These are phyloP conservation scores for Melipona bicolor DNA, from an alignment of 2,888 invertebrate genomes.

Conservation along the genomic window DNA sequence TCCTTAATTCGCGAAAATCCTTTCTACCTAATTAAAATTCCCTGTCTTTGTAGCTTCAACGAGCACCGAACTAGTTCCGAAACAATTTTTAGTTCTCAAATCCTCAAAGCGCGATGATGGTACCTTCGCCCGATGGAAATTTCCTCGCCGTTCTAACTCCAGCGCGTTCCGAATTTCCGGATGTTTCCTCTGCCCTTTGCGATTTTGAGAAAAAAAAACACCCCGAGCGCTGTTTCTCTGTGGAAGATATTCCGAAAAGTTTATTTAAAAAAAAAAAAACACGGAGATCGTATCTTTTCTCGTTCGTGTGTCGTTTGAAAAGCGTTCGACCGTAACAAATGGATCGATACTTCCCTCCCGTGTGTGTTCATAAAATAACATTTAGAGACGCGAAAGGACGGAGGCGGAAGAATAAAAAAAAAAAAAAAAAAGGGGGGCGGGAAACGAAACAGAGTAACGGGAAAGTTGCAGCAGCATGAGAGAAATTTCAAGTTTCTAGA, in stretches of 20 bases:
- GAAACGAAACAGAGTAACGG: background rate
- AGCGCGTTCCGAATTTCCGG: no score
- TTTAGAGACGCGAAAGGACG: constrained; percentile 33
- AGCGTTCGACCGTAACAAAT: background rate
- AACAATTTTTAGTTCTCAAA: background rate
- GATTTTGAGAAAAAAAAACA: background rate
- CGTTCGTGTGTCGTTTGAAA: background rate
- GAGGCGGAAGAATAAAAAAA: background rate
- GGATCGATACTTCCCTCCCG: constrained; percentile 45
- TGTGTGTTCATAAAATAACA: constrained; percentile 49
- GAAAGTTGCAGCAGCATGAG: constrained; percentile 17
- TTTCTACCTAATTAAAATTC: background rate
- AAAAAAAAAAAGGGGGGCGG: background rate
- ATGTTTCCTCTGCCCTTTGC: background rate
- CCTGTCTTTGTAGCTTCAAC: background rate
- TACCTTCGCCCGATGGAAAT: no score
- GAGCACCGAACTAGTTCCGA: background rate
- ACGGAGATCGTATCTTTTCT: background rate
- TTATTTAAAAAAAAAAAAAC: background rate
- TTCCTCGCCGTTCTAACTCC: no score
- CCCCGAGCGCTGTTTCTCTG: background rate
- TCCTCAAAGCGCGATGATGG: no score
- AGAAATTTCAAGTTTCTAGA: constrained; percentile 46
- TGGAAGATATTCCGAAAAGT: background rate
- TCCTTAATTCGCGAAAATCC: no score